phyloP scores from a whole-genome alignment of 2,888 invertebrate species.

The Phortica magna region DNA sequence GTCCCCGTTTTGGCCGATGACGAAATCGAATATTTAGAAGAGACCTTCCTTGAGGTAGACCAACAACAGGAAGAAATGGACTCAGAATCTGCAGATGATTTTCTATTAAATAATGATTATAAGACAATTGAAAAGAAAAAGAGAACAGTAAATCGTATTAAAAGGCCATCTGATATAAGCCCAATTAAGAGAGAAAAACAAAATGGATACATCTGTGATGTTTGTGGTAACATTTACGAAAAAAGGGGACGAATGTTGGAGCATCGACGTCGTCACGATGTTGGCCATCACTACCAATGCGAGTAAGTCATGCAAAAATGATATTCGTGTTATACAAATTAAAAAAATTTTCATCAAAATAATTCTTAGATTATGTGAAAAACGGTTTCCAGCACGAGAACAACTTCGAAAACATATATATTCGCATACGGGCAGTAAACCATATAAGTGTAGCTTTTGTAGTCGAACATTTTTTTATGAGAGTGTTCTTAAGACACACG shows the following conservation, averaged over 20 bases:
- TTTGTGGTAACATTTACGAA: slow-evolving; percentile 74
- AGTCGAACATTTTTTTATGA: slow-evolving; percentile 74
- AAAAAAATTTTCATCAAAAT: background rate
- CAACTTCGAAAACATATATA: slow-evolving; percentile 74
- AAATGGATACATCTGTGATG: slow-evolving; percentile 69
- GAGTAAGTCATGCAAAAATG: slow-evolving; percentile 63
- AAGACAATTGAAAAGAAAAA: background rate
- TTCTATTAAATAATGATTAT: background rate
- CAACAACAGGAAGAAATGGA: slow-evolving; percentile 49
- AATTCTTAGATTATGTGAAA: slow-evolving; percentile 53
- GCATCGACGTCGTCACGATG: slow-evolving; percentile 72
- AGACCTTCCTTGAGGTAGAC: slow-evolving; percentile 59
- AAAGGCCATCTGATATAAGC: background rate
- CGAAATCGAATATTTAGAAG: slow-evolving; percentile 65
- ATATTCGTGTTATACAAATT: background rate
- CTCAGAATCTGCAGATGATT: slow-evolving; percentile 28
- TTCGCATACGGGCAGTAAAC: slow-evolving; percentile 73
- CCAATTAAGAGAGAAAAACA: slow-evolving; percentile 37
- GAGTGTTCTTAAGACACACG: slow-evolving; percentile 74
- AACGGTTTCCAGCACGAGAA: slow-evolving; percentile 71
- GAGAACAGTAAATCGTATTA: background rate
- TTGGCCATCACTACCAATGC: slow-evolving; percentile 68
- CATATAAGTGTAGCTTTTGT: slow-evolving; percentile 72
- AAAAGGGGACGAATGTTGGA: slow-evolving; percentile 75
- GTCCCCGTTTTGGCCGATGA: slow-evolving; percentile 57